Evolutionary conservation across 2,113 vertebrate genomes (phyloP).

Genomic region (Porphyrio hochstetteri): DNA sequence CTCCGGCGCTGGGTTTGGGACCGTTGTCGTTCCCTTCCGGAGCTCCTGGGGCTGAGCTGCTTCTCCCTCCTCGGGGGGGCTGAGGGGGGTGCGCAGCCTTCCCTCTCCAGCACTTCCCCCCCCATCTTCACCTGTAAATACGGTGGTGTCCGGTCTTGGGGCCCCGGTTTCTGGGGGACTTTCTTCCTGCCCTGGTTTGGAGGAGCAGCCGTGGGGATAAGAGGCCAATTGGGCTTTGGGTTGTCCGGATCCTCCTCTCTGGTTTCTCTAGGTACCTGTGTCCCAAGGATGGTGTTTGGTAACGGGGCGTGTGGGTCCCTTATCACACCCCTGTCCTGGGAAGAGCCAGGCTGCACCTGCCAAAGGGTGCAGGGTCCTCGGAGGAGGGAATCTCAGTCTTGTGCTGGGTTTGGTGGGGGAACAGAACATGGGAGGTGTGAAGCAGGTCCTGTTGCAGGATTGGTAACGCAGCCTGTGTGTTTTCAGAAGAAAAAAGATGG

Average conservation of each 20-base stretch:
- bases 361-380: fast-evolving
- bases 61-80: neutral
- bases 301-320: neutral
- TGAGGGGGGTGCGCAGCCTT: neutral
- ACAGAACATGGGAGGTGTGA: fast-evolving
- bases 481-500: neutral
- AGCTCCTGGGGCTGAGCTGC: neutral
- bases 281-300: neutral
- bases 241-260: no score
- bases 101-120: neutral
- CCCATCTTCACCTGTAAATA: fast-evolving
- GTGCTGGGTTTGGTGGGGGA: fast-evolving
- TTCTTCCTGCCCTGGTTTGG: neutral
- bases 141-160: neutral
- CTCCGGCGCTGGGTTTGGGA: neutral
- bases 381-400: fast-evolving
- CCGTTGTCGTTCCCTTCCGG: no score
- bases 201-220: neutral
- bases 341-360: neutral
- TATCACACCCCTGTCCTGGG: fast-evolving
- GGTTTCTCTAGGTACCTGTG: neutral
- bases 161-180: neutral
- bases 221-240: neutral
- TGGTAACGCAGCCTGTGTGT: neutral
- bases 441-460: neutral